Evolutionary conservation across 92 coral and sea anemone species (phyloP), one percentile per base, ranked within the genome.

Genomic region (Anthopleura xanthogrammica): DNA sequence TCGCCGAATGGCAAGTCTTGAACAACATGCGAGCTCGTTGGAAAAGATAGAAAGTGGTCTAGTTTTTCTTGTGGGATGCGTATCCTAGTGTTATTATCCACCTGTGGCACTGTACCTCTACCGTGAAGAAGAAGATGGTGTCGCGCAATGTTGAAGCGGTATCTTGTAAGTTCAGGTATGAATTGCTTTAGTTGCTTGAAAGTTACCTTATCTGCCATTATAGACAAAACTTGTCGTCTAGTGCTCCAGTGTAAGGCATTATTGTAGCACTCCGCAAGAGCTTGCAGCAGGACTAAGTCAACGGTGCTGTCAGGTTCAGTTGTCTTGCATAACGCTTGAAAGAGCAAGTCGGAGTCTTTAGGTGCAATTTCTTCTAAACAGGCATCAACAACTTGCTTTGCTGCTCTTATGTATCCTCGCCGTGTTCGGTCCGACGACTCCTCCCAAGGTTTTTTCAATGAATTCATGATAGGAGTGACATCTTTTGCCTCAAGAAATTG

Each of bases 301-400:
- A 78, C 12, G 81, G 58, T 78, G 29, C 64, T 42, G 39, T 78
- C 54, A 5, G 54, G 8, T 79, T 42, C 36, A 56, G 83, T 14
- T 39, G 40, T 65, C 60, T 77, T 60, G 80, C 36, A 77, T 52
- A 41, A 40, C n/a, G 80, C 39, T 39, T 40, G 36, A 60, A 77
- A 43, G 57, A 77, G 80, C 80, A 77, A 39, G 16, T 77, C 80
- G 43, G 64, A 40, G 13, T 77, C 80, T 39, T 77, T 43, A 39
- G 80, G 80, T 52, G 80, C 80, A 10, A 77, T 48, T 43, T 77
- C 80, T 46, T 77, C 80, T 19, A 77, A 77, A 77, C 80, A 77
- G 54, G 80, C 80, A 23, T 43, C 24, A 40, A 46, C 80, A 56
- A 77, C 80, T 77, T 77, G 54, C 46, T 77, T 48, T 40, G 55